Evolutionary conservation across 2,888 invertebrate species (phyloP), one percentile per base, ranked within the genome.

Genomic region (Creontiades dilutus): DNA sequence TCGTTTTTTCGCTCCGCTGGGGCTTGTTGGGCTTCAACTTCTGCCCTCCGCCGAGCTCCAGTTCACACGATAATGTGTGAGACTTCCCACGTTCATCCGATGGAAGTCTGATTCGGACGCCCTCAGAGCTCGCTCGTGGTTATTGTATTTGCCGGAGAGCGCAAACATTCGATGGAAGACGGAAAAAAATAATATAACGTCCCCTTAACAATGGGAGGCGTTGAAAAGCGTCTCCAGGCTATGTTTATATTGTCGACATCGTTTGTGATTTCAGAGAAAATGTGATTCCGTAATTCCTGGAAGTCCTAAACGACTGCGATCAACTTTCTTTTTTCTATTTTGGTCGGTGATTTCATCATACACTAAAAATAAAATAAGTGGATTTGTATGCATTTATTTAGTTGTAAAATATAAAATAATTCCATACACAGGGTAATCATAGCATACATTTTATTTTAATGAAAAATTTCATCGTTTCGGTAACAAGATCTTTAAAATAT

Each of bases 41-140:
- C n/a, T n/a, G n/a, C n/a, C n/a, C n/a, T n/a, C n/a, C n/a, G 37
- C 81, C 81, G 81, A 81, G 81, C 81, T 81, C 81, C 81, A 81
- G 81, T 81, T 81, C 81, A 81, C 81, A 81, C 81, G 81, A 47
- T 81, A 81, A 81, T 81, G 81, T 80, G 80, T 81, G 81, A 80
- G 48, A n/a, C 81, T 81, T 81, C 81, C 81, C 81, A 81, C 81
- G 78, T 78, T 14, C 78, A 28, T 81, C 81, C 23, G 81, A 61
- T 61, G 61, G 61, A 52, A 52, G 14, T 52, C 11, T 7, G 52
- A 61, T 19, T 61, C 16, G 0, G 19, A n/a, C 57, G 9, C 61
- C n/a, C 61, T n/a, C 61, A 14, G n/a, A n/a, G n/a, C n/a, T n/a
- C n/a, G n/a, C 61, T n/a, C 61, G 9, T 37, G 23, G 46, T 80